phyloP scores from a whole-genome alignment of 2,888 invertebrate genomes.

The Sphinx pinastri region DNA sequence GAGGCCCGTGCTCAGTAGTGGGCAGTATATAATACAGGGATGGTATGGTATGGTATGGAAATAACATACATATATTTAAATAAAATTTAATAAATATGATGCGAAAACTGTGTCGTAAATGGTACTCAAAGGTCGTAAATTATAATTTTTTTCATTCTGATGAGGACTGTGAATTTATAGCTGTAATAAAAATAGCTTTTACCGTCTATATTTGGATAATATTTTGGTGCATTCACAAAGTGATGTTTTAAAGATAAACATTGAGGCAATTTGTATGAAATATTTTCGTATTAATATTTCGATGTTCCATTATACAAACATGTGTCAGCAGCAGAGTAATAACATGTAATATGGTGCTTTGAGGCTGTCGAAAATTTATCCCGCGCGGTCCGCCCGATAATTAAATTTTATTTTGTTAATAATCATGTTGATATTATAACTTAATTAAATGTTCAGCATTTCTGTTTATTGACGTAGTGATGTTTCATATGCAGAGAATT shows the following conservation, averaged over 20 bases:
- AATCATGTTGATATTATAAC: not conserved
- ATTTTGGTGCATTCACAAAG: not conserved
- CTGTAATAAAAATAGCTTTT: not conserved
- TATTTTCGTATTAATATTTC: not conserved
- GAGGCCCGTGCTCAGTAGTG: too few relatives aligned
- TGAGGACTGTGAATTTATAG: not conserved
- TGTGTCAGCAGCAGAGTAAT: conserved; percentile 2
- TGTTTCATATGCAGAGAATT: not conserved
- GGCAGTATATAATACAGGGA: too few relatives aligned
- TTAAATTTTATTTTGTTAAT: conserved; percentile 17
- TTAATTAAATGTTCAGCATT: not conserved
- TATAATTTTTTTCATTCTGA: too few relatives aligned
- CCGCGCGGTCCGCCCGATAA: conserved; percentile 1
- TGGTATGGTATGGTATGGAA: too few relatives aligned
- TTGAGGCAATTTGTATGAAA: not conserved
- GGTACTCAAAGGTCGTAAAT: too few relatives aligned
- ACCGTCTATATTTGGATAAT: not conserved
- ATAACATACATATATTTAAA: too few relatives aligned
- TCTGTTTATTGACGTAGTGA: not conserved
- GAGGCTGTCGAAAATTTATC: conserved; percentile 11
- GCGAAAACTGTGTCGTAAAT: too few relatives aligned
- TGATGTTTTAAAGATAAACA: not conserved
- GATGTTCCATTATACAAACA: not conserved
- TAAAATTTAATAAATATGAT: too few relatives aligned
- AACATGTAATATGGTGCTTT: not conserved